These are phyloP conservation scores for Leuciscus waleckii DNA, from an alignment of 2,797 vertebrate species.

Conservation along the genomic window DNA sequence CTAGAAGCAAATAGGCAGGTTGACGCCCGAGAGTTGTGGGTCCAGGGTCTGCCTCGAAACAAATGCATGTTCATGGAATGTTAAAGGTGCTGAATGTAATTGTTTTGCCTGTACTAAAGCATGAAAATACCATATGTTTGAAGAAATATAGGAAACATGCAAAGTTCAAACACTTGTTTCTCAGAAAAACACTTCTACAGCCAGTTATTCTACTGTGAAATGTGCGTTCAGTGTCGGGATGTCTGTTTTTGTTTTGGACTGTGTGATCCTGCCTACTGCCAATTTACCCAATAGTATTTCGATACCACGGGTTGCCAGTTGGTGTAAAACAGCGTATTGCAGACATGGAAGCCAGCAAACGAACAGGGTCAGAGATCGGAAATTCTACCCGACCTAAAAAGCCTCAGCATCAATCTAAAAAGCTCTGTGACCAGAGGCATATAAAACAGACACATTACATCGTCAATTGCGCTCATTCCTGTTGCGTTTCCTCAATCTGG, in stretches of 20 bases:
- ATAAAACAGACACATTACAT: neutral
- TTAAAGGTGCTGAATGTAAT: neutral
- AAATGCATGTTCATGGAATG: neutral
- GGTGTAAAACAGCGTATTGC: neutral
- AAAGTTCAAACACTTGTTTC: neutral
- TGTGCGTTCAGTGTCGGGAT: neutral
- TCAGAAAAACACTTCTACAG: neutral
- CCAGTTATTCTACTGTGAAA: neutral
- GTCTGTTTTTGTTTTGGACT: neutral
- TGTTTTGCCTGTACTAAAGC: neutral
- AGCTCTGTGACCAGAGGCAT: neutral
- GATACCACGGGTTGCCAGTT: neutral
- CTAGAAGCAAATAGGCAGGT: neutral
- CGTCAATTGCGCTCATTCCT: neutral
- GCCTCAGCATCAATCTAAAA: neutral
- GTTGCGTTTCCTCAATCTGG: too few species aligned
- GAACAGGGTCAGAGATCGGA: neutral
- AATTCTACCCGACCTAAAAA: neutral
- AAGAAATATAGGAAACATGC: neutral
- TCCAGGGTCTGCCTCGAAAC: neutral
- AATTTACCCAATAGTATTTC: neutral
- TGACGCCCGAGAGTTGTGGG: neutral
- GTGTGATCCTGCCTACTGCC: neutral
- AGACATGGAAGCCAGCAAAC: neutral
- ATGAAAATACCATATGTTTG: neutral